Conservation (phyloP, 2,888 invertebrate genomes). For the Yponomeuta plumbellus region DNA sequence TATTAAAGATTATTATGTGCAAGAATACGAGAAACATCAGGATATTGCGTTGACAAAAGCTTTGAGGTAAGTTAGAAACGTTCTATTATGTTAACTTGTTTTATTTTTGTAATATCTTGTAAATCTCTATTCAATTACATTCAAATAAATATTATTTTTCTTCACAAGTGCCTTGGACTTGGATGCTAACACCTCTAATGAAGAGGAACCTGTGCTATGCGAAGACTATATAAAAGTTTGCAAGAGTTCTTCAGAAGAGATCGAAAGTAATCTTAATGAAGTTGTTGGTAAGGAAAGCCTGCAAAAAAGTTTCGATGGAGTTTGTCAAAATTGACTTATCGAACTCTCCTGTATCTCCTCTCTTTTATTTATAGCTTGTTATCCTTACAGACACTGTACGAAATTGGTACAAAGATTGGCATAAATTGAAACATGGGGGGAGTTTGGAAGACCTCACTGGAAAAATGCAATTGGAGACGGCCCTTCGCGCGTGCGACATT, state of each 20-base stretch:
- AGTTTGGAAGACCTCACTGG: conserved; percentile 36
- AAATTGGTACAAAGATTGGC: conserved; percentile 60
- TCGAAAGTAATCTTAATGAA: conserved; percentile 44
- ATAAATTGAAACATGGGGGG: conserved; percentile 37
- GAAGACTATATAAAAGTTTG: conserved; percentile 50
- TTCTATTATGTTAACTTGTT: too few relatives aligned
- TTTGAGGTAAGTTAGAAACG: conserved; percentile 39
- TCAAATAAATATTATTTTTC: background rate
- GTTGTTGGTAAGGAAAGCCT: conserved; percentile 50
- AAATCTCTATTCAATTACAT: background rate
- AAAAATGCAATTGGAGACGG: conserved; percentile 34
- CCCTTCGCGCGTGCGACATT: conserved; percentile 40
- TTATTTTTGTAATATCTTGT: background rate
- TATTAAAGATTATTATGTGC: conserved; percentile 42
- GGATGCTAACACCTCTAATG: conserved; percentile 38
- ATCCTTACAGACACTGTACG: conserved; percentile 45
- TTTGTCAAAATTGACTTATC: too few relatives aligned
- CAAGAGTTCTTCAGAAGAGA: conserved; percentile 34
- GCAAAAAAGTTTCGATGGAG: too few relatives aligned
- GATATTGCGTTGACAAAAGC: conserved; percentile 47
- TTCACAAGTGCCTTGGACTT: conserved; percentile 50
- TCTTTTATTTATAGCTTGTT: too few relatives aligned
- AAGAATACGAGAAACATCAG: conserved; percentile 45
- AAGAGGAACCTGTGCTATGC: conserved; percentile 46
- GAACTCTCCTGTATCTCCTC: too few relatives aligned